Evolutionary conservation across 1,140 invertebrate genomes (phyloP), one percentile per base, ranked within the genome.

Genomic region (Panagrolaimus sp.): DNA sequence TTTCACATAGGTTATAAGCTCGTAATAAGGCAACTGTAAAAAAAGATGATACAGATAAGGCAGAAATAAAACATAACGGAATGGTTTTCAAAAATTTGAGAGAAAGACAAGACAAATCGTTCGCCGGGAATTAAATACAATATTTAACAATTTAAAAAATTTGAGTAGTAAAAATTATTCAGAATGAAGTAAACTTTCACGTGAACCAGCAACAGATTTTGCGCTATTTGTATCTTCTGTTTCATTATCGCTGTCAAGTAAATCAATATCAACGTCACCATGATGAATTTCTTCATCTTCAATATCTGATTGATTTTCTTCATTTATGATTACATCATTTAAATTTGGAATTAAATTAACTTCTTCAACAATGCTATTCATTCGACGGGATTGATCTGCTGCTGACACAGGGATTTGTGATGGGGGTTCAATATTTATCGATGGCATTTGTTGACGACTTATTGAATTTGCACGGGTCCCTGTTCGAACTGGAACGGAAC

Each of bases 161-260:
- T 38, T 38, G 2, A 4, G 32, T 38, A 38, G 52, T n/a, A 58
- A 58, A n/a, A 21, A 21, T 58, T 58, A 58, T 58, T 58, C 52
- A 58, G 52, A 58, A 28, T 58, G 52, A 0, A 58, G 17, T 28
- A 58, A 58, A 28, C 52, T 58, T 58, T 58, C 52, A 58, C 52
- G 52, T 21, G 71, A 73, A 12, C 71, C 71, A 32, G 71, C 71
- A 26, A 72, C 71, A 21, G 71, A 73, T 45, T 67, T 65, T 21
- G 63, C 43, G 63, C 72, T 73, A 67, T 74, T 64, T 26, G 58
- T 65, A 43, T 72, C 71, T 28, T 73, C 71, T 7, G 75, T 32
- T 21, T 63, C 73, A 38, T 48, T 43, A 0, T 72, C 72, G 24
- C 45, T 65, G n/a, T 45, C 24, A 8, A n/a, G 46, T 0, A 44